These are phyloP conservation scores for Galerucella calmariensis DNA, from an alignment of 2,888 invertebrate species.

Conservation along the genomic window DNA sequence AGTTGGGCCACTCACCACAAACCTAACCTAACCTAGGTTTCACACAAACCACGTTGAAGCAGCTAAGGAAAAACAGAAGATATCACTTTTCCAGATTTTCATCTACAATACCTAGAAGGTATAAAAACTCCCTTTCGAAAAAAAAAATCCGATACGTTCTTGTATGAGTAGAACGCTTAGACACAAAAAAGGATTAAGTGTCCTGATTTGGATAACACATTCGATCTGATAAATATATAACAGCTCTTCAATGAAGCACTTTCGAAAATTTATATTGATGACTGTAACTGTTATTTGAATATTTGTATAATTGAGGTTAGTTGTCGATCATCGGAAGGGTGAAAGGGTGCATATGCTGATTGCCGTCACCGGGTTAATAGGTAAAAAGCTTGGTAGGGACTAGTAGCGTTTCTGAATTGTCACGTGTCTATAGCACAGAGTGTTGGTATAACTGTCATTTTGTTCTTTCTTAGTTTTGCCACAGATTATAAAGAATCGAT, in stretches of 20 bases:
- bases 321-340: constrained; percentile 32
- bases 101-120: too few relatives aligned
- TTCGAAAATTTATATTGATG: constrained; percentile 50
- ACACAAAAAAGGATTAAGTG: constrained; percentile 50
- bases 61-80: too few relatives aligned
- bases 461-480: too few relatives aligned
- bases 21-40: too few relatives aligned
- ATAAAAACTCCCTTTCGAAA: not conserved
- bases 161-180: not conserved
- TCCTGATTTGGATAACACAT: constrained; percentile 51
- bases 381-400: constrained; percentile 31
- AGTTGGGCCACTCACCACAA: too few relatives aligned
- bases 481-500: too few relatives aligned
- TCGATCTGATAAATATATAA: constrained; percentile 53
- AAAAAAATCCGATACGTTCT: not conserved
- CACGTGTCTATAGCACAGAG: not conserved
- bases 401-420: not conserved
- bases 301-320: constrained; percentile 49
- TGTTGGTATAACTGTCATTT: not conserved
- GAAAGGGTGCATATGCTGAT: constrained; percentile 39
- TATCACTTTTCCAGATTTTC: too few relatives aligned
- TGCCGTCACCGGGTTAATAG: constrained; percentile 27
- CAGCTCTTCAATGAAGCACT: constrained; percentile 47
- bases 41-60: too few relatives aligned
- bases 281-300: constrained; percentile 52